Evolutionary conservation across 2,797 vertebrate species (phyloP).

Genomic region (Bradypus variegatus): DNA sequence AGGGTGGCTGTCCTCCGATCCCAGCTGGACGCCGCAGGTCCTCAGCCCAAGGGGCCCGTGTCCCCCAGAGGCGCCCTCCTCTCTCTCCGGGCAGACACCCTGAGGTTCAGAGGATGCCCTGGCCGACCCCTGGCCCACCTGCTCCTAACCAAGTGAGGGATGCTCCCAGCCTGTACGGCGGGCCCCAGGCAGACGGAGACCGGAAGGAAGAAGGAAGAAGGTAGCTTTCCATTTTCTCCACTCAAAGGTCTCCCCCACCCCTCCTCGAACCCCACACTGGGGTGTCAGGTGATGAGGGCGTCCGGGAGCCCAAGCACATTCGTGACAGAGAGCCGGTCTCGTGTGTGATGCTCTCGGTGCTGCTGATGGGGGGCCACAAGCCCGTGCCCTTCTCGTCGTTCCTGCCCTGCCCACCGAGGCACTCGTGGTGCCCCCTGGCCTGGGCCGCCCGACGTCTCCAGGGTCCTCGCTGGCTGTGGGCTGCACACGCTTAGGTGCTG

Average conservation of each 20-base stretch:
- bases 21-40: not conserved
- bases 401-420: not conserved
- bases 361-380: not conserved
- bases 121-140: not conserved
- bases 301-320: not conserved
- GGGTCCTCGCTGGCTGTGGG: not conserved
- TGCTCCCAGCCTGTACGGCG: fast-evolving
- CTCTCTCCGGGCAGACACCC: not conserved
- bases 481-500: fast-evolving
- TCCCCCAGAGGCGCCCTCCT: not conserved
- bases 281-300: not conserved
- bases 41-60: not conserved
- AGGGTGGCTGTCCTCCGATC: not conserved
- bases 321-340: not conserved
- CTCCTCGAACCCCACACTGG: fast-evolving
- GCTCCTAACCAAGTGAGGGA: not conserved
- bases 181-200: not conserved
- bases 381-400: fast-evolving
- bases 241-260: not conserved
- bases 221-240: not conserved
- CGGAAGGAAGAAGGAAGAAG: not conserved
- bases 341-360: fast-evolving
- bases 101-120: not conserved
- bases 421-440: no score
- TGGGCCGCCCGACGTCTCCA: no score